These are phyloP conservation scores for Thunnus thynnus DNA, from an alignment of 2,113 vertebrate species.

Conservation along the genomic window DNA sequence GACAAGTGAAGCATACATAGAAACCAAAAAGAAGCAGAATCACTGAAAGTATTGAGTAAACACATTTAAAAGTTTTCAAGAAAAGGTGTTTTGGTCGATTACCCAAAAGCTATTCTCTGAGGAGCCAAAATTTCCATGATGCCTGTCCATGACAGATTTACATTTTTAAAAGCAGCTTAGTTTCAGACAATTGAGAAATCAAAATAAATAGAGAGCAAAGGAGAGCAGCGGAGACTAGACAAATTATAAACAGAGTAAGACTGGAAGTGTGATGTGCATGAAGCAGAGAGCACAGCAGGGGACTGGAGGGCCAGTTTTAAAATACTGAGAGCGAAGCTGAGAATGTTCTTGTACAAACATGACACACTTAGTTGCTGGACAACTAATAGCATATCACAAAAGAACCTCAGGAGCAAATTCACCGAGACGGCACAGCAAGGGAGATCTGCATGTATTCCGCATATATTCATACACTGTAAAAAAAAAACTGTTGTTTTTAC, in stretches of 20 bases:
- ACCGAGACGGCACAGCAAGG: background rate
- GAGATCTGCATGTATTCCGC: background rate
- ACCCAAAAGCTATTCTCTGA: background rate
- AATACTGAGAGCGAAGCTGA: background rate
- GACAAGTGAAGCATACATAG: background rate
- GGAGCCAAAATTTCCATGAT: background rate
- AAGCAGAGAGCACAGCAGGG: slow-evolving; percentile 22
- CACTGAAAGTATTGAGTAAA: background rate
- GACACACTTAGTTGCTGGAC: slow-evolving; percentile 5
- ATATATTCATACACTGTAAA: slow-evolving; percentile 40
- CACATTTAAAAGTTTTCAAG: background rate
- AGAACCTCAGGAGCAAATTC: background rate
- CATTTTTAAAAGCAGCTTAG: slow-evolving; percentile 5
- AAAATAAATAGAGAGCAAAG: slow-evolving; percentile 6
- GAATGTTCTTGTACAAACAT: slow-evolving; percentile 1
- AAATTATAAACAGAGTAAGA: slow-evolving; percentile 7
- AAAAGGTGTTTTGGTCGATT: slow-evolving; percentile 2
- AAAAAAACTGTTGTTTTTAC: too few species aligned
- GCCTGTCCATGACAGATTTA: background rate
- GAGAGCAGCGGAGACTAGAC: background rate
- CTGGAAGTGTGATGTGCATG: background rate
- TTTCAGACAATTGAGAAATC: slow-evolving; percentile 3
- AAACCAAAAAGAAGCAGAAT: background rate
- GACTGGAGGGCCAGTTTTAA: slow-evolving; percentile 4
- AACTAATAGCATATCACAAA: slow-evolving; percentile 16